Evolutionary conservation across 2,797 vertebrate genomes (phyloP).

Genomic region (Oryzias sinensis): DNA sequence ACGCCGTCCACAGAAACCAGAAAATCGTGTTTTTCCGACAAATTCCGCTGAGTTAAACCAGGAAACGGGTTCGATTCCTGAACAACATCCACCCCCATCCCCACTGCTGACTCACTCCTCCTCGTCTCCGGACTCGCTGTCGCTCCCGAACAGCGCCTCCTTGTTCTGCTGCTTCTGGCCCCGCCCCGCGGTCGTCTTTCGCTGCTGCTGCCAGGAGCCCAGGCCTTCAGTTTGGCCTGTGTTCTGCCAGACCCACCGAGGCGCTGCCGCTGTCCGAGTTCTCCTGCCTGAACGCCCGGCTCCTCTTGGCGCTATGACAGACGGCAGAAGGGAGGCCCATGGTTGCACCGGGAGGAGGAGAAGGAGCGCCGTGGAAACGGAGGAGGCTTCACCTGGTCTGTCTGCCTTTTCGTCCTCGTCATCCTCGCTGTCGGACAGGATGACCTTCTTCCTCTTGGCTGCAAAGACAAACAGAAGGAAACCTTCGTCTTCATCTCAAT

Average conservation of each 20-base stretch:
- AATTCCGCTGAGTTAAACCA: not conserved
- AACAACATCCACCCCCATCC: no score
- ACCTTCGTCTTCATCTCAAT: no score
- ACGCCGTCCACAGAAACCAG: no score
- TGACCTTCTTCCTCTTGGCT: conserved; percentile 89
- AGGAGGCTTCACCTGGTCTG: conserved; percentile 56
- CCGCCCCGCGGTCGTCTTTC: conserved; percentile 72
- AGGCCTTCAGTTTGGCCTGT: conserved; percentile 79
- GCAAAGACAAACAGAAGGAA: conserved; percentile 14
- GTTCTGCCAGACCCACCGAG: conserved; percentile 53
- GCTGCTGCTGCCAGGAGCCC: conserved; percentile 89
- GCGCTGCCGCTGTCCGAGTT: conserved; percentile 85
- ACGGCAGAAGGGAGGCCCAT: no score
- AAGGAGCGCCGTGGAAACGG: no score
- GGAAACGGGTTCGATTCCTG: not conserved
- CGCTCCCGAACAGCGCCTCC: conserved; percentile 92
- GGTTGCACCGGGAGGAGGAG: no score
- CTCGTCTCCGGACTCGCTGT: conserved; percentile 88
- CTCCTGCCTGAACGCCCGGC: conserved; percentile 83
- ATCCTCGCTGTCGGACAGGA: conserved; percentile 94
- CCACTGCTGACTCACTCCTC: conserved; percentile 87
- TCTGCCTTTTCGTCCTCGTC: conserved; percentile 68
- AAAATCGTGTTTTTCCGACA: not conserved
- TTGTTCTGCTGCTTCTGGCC: conserved; percentile 74
- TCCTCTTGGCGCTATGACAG: conserved; percentile 78